A percentile compares a stretch with the other conserved stretches of the same genome.
These are phyloP conservation scores for Tetragonula clypearis DNA, from an alignment of 1,140 invertebrate genomes.

Conservation along the genomic window DNA sequence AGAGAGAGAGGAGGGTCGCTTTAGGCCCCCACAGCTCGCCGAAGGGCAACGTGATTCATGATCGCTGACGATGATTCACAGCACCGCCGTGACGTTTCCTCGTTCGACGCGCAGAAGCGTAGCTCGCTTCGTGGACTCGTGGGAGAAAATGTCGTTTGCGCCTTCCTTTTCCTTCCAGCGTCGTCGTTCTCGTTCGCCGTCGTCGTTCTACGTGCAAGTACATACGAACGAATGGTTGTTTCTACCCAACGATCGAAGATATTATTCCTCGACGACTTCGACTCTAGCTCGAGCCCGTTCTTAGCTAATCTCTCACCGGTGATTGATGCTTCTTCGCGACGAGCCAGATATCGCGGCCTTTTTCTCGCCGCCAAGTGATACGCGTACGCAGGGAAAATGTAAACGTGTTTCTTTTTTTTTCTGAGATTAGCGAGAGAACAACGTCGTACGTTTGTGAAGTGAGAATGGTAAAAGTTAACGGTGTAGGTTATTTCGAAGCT, in stretches of 20 bases:
- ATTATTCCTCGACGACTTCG: slow-evolving; percentile 6
- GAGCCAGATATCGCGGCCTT: background rate
- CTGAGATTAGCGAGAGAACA: no score
- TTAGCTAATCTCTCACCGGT: background rate
- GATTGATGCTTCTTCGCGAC: background rate
- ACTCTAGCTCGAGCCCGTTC: background rate
- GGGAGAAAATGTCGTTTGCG: slow-evolving; percentile 39
- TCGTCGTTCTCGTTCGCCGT: slow-evolving; percentile 2
- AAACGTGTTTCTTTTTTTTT: background rate
- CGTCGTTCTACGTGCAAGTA: background rate
- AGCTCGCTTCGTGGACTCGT: background rate
- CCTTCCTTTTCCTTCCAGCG: slow-evolving; percentile 10
- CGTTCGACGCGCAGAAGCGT: slow-evolving; percentile 58
- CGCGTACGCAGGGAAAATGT: background rate
- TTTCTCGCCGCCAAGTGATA: background rate
- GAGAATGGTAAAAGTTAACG: background rate
- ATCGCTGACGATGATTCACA: slow-evolving; percentile 68
- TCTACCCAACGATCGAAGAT: background rate
- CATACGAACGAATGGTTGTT: background rate
- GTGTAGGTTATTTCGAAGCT: no score
- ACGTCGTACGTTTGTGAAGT: background rate
- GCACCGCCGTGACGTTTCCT: slow-evolving; percentile 57
- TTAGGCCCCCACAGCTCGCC: slow-evolving; percentile 34
- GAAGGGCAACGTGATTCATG: slow-evolving; percentile 69
- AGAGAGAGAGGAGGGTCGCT: slow-evolving; percentile 6